Conservation (phyloP, 2,113 vertebrate species). For the Camelus dromedarius region DNA sequence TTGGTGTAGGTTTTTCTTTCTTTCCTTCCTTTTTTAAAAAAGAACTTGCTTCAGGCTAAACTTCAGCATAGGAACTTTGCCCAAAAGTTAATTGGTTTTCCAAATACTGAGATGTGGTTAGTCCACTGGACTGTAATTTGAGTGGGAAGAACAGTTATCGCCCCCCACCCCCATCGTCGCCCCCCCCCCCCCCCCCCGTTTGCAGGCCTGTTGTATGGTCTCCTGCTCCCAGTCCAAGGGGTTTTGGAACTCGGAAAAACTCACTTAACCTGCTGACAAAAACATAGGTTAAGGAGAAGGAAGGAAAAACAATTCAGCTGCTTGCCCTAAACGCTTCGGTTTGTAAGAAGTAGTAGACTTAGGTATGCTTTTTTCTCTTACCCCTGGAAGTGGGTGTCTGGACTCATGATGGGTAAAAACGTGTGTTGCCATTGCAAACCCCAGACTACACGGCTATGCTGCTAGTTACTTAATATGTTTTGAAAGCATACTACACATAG, state of each 20-base stretch:
- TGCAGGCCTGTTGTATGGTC: not conserved
- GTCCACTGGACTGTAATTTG: slow-evolving; percentile 64
- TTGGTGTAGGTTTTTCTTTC: not conserved
- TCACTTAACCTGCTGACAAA: slow-evolving; percentile 23
- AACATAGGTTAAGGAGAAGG: not conserved
- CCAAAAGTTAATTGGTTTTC: slow-evolving; percentile 80
- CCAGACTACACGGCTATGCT: not conserved
- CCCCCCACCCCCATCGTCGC: not conserved
- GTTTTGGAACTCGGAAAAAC: slow-evolving; percentile 34
- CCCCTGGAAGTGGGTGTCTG: not conserved
- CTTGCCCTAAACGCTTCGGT: not conserved
- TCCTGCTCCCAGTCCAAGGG: not conserved
- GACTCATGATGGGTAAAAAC: not conserved
- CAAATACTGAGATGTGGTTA: slow-evolving; percentile 60
- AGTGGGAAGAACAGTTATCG: slow-evolving; percentile 44
- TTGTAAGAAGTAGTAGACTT: slow-evolving; percentile 4
- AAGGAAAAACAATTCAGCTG: slow-evolving; percentile 30
- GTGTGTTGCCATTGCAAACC: not conserved
- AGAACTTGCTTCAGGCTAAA: slow-evolving; percentile 60
- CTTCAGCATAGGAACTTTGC: slow-evolving; percentile 55
- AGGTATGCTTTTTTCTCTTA: not conserved
- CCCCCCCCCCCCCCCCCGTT: not conserved
- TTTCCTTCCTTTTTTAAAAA: not conserved
- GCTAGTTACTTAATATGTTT: slow-evolving; percentile 14
- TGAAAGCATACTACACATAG: not conserved